Base-by-base conservation (phyloP, 2,888 invertebrate genomes). In the Synanthedon myopaeformis region DNA sequence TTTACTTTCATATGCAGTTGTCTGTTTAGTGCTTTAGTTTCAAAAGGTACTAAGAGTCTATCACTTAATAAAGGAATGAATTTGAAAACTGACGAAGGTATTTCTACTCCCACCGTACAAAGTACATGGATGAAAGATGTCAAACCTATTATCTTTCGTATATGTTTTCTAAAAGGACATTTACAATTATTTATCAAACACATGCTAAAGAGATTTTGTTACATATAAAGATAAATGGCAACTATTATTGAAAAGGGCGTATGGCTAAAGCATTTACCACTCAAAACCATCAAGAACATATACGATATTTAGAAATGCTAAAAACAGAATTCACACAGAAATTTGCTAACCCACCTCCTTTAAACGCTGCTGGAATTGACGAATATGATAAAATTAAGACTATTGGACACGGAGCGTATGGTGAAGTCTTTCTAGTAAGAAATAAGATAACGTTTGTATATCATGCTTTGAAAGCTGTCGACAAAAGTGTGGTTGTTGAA, bases 331-430 rank as follows among this genome's bases (percentile, higher is more conserved):
- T 88, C 64, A 1, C 54, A 19, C 72, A 61, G 49, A 77, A 63
- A 58, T 78, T 61, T 56, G 54, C 62, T 42, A 64, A 74, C 0
- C 60, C 70, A 10, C 59, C 60, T 4, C 1, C 0, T 1, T 55
- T 42, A 41, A 76, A 69, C 58, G 60, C 56, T 42, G 13, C 8
- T 23, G 17, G 49, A 14, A 51, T 60, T 42, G 82, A 90, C 3
- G 92, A 95, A 67, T 97, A 91, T 71, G 92, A 94, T 58, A 81
- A 90, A 56, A 84, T 94, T 51, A 92, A 92, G 71, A 94, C 93
- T 0, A 86, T 98, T 51, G 97, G 97, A 1, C 92, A 92, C 1
- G 98, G 97, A 4, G 95, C 96, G 0, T 98, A 96, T 74, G 97
- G 97, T 3, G 90, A 94, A 62, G 97, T 98, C 12, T 92, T 94